Evolutionary conservation across 2,797 vertebrate species (phyloP), one percentile per base, ranked within the genome.

Genomic region (Remorina albescens): DNA sequence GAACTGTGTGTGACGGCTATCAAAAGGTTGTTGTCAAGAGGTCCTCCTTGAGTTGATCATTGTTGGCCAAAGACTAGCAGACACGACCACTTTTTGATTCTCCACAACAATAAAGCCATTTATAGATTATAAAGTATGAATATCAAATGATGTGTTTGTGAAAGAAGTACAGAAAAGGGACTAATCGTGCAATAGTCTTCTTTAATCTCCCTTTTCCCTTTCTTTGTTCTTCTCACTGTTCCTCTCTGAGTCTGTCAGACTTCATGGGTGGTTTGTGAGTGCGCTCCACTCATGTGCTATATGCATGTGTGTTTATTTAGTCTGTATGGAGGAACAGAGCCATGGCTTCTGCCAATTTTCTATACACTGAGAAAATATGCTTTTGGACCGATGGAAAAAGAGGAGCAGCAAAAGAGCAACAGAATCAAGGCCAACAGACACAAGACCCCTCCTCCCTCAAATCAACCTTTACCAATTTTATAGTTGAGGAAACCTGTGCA

Each of bases 281-380:
- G 78, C 82, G 75, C 67, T 83, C 67, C 55, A 60, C 76, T 85
- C 81, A 70, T 50, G 9, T 61, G 80, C 63, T 57, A 69, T 75
- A 83, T 83, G 80, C 82, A 85, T 81, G 74, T 71, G 80, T 93
- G 88, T 92, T 94, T 94, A 93, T 95, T 94, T 94, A 91, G 90
- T 94, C 90, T 93, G 83, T 72, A 89, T 87, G 78, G 89, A 83
- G 90, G 91, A 93, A 93, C 89, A 86, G 89, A 90, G 83, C 63
- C 67, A 55, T 25, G 62, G 76, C 72, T 81, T 80, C 86, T 79
- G 90, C 90, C 90, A 93, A 86, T 94, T 93, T 92, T 94, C 89
- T 94, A 87, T 89, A 90, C 91, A 87, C 88, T 90, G 86, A 92
- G 88, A 94, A 93, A 94, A 92, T 93, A 89, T 91, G 92, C 82